phyloP scores from a whole-genome alignment of 2,888 invertebrate species.

The Drosophila kambysellisi region DNA sequence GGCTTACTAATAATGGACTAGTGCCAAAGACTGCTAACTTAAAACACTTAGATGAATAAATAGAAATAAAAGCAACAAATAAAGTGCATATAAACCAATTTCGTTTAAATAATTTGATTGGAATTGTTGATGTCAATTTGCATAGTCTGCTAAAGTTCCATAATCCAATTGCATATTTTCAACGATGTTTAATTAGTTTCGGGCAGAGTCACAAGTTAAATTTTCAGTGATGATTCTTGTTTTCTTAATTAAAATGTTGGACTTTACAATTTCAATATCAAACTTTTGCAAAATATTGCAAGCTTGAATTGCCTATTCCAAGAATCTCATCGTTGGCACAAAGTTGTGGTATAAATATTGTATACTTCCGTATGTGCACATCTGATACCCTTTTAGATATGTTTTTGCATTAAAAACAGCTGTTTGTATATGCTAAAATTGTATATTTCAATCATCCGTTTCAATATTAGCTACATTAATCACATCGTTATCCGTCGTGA shows the following conservation, averaged over 20 bases:
- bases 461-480: background rate
- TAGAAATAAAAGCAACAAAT: constrained; percentile 37
- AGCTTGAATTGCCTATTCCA: background rate
- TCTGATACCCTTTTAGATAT: constrained; percentile 1
- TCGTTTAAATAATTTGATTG: background rate
- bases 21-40: constrained; percentile 70
- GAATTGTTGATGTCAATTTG: background rate
- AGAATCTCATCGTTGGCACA: constrained; percentile 16
- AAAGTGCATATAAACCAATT: background rate
- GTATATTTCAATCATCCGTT: background rate
- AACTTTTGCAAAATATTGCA: background rate
- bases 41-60: constrained; percentile 28
- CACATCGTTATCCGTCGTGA: background rate
- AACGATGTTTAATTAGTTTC: constrained; percentile 38
- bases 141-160: constrained; percentile 4
- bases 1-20: constrained; percentile 27
- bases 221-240: constrained; percentile 12
- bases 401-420: background rate
- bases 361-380: background rate
- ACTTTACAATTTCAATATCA: background rate
- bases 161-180: constrained; percentile 17
- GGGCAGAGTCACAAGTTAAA: constrained; percentile 1
- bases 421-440: background rate
- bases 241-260: constrained; percentile 30
- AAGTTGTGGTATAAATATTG: constrained; percentile 21